These are phyloP conservation scores for Myripristis murdjan DNA, from an alignment of 2,797 vertebrate species.

Conservation along the genomic window DNA sequence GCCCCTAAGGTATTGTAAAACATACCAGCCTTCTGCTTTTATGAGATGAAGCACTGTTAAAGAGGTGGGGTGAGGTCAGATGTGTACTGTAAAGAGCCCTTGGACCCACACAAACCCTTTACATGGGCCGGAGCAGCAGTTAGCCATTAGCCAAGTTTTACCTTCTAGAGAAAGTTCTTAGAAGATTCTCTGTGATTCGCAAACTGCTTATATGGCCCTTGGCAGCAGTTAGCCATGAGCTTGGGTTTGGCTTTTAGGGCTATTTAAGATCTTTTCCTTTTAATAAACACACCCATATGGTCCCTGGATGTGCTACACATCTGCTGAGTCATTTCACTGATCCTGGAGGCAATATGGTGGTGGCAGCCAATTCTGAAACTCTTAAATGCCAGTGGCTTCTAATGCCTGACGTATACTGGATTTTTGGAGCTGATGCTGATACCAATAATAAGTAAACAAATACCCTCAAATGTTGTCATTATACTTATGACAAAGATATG, in stretches of 20 bases:
- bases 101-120: slow-evolving; percentile 55
- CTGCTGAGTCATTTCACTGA: slow-evolving; percentile 7
- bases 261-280: slow-evolving; percentile 4
- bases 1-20: slow-evolving; percentile 71
- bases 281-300: neutral
- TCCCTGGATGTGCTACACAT: neutral
- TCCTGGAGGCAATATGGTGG: neutral
- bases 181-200: neutral
- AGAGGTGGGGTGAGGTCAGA: slow-evolving; percentile 64
- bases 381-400: too few species aligned
- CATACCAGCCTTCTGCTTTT: slow-evolving; percentile 59
- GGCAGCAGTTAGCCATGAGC: slow-evolving; percentile 12
- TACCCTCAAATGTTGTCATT: too few species aligned
- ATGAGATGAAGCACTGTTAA: slow-evolving; percentile 62
- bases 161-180: neutral
- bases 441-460: too few species aligned
- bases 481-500: too few species aligned
- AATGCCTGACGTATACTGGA: too few species aligned
- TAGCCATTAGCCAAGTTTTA: slow-evolving; percentile 18
- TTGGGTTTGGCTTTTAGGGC: slow-evolving; percentile 14
- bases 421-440: too few species aligned
- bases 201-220: slow-evolving; percentile 12
- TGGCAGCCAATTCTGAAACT: neutral
- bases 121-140: slow-evolving; percentile 40
- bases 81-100: slow-evolving; percentile 75